phyloP scores from a whole-genome alignment of 2,113 vertebrate species.

The Stegastes partitus region DNA sequence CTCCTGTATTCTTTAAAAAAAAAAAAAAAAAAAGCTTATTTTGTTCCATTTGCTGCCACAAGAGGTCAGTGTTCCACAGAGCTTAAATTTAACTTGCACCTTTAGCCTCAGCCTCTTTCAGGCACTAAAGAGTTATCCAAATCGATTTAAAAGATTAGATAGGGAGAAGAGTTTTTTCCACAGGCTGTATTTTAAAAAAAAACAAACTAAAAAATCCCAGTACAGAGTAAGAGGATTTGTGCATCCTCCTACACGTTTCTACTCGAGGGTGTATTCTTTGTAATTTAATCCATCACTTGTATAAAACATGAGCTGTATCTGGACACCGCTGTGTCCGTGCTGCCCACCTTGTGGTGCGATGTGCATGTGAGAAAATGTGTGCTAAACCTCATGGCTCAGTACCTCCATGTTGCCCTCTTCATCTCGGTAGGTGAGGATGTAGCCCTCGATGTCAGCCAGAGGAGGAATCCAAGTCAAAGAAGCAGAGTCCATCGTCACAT shows the following conservation, averaged over 20 bases:
- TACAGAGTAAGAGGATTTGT: background rate
- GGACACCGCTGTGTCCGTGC: background rate
- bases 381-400: slow-evolving; percentile 18
- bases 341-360: background rate
- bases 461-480: slow-evolving; percentile 88
- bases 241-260: background rate
- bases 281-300: too few relatives aligned
- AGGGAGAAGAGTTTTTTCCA: background rate
- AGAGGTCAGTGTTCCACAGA: slow-evolving; percentile 75
- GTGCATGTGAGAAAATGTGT: background rate
- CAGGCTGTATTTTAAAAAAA: slow-evolving; percentile 1
- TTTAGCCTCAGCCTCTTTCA: background rate
- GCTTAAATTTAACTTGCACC: background rate
- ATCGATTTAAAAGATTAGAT: background rate
- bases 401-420: slow-evolving; percentile 86
- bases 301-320: background rate
- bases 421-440: slow-evolving; percentile 85
- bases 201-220: too few relatives aligned
- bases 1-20: too few relatives aligned
- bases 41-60: slow-evolving; percentile 58
- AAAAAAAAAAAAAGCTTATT: background rate
- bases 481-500: slow-evolving; percentile 80
- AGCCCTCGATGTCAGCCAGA: slow-evolving; percentile 88
- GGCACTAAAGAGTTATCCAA: background rate
- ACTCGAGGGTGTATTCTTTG: too few relatives aligned